A percentile compares a stretch with the other conserved stretches of the same genome.
These are phyloP conservation scores for Myotis planiceps DNA, from an alignment of 2,797 vertebrate species.

Conservation along the genomic window DNA sequence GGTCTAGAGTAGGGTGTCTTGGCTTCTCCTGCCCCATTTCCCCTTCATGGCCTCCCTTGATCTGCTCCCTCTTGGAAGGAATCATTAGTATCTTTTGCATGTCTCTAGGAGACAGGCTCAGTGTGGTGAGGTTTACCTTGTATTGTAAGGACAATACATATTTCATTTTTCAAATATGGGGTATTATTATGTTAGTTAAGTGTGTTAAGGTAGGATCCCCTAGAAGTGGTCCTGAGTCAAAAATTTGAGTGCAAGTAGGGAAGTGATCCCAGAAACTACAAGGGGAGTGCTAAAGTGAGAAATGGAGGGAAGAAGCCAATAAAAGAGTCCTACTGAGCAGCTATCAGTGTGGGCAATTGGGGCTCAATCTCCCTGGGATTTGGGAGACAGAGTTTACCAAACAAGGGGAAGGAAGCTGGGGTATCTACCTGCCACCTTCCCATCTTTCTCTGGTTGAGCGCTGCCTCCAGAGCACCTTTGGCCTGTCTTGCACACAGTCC, in stretches of 20 bases:
- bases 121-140: background rate
- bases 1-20: background rate
- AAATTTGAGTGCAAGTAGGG: background rate
- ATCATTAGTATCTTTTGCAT: background rate
- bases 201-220: background rate
- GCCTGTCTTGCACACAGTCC: background rate
- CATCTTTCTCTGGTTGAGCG: background rate
- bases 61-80: background rate
- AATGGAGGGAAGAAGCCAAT: background rate
- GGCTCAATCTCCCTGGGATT: background rate
- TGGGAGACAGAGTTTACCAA: background rate
- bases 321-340: background rate
- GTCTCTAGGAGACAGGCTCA: background rate
- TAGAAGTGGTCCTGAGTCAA: background rate
- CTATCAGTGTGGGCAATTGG: background rate
- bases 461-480: background rate
- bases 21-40: background rate
- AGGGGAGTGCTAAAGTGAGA: background rate
- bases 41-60: background rate
- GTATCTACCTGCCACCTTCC: background rate
- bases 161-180: background rate
- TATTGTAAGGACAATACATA: background rate
- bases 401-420: background rate
- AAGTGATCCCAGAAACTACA: background rate
- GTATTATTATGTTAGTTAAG: background rate